Base-by-base conservation (phyloP, 2,888 invertebrate genomes). In the Fragum whitleyi region DNA sequence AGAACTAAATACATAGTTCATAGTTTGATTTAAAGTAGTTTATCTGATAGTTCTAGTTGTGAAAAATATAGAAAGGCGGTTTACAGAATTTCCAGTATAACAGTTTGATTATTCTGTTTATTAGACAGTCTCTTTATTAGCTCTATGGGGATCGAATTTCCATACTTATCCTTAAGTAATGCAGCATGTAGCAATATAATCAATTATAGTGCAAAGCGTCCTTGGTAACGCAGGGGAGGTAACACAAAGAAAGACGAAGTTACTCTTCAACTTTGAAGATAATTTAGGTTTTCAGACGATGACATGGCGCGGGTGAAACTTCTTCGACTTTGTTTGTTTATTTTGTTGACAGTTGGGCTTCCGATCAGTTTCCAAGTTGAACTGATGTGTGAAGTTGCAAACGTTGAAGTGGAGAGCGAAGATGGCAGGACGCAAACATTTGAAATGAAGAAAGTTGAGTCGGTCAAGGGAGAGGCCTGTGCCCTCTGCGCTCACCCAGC, bases 351-450 rank as follows among this genome's bases (percentile, higher is more conserved):
- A 47, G 36, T 21, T 26, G 26, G 32, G 6, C 5, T 28, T 26
- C 32, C 19, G 26, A 32, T 29, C 14, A 51, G 74, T n/a, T 36
- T 39, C 7, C 77, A 79, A 59, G 85, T 76, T 1, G 85, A 82
- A 36, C 74, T 85, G 32, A 85, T 78, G 82, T 85, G 85, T 42
- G 85, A 85, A n/a, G 82, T 85, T 47, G 88, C 90, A 67, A 90
- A 89, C 74, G 87, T 91, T 19, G 89, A 91, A 73, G 90, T 91
- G 11, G 90, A 90, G 75, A 89, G 85, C 42, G 90, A 90, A 86
- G 90, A 90, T 85, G 91, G 91, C 2, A 87, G 88, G 42, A 88
- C 86, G 53, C 90, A 91, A 39, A 87, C 88, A 19, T 90, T 91
- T 79, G 89, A 91, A 77, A 87, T 90, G 74, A 91, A 91, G 67